These are phyloP conservation scores for Gari tellinella DNA, from an alignment of 2,888 invertebrate genomes.

Conservation along the genomic window DNA sequence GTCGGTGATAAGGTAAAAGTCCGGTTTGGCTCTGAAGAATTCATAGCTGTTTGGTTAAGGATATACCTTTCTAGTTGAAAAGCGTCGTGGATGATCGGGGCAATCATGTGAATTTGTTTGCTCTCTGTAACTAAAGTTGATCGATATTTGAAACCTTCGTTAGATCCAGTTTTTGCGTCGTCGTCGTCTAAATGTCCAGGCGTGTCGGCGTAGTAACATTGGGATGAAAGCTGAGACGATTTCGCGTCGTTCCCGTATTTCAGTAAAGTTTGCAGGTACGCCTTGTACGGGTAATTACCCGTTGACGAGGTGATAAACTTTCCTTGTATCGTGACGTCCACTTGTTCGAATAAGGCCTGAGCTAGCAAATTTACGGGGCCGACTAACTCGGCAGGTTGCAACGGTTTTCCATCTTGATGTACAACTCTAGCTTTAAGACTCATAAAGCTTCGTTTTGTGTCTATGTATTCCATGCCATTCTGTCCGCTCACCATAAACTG, in stretches of 20 bases:
- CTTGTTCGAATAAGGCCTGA: slow-evolving; percentile 35
- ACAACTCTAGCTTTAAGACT: slow-evolving; percentile 34
- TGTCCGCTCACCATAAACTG: slow-evolving; percentile 25
- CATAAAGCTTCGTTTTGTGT: slow-evolving; percentile 21
- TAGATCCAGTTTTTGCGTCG: slow-evolving; percentile 16
- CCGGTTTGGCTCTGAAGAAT: slow-evolving; percentile 38
- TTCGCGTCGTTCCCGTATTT: no score
- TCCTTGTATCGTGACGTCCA: slow-evolving; percentile 37
- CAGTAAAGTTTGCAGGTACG: no score
- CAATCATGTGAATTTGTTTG: slow-evolving; percentile 34
- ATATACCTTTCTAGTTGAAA: slow-evolving; percentile 34
- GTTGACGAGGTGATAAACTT: slow-evolving; percentile 27
- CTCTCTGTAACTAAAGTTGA: slow-evolving; percentile 12
- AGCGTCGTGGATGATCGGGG: slow-evolving; percentile 30
- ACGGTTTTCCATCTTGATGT: slow-evolving; percentile 13
- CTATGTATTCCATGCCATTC: slow-evolving; percentile 21
- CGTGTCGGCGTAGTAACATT: slow-evolving; percentile 28
- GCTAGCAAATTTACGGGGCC: slow-evolving; percentile 36
- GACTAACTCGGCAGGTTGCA: slow-evolving; percentile 23
- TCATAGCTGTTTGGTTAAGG: slow-evolving; percentile 27
- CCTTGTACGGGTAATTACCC: no score
- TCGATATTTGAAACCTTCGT: slow-evolving; percentile 22
- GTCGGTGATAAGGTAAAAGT: slow-evolving; percentile 28
- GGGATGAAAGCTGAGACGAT: no score
- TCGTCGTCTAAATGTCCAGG: slow-evolving; percentile 24